A percentile compares a stretch with the other conserved stretches of the same genome.
These are phyloP conservation scores for Bradypodion ventrale DNA, from an alignment of 2,797 vertebrate species.

Conservation along the genomic window DNA sequence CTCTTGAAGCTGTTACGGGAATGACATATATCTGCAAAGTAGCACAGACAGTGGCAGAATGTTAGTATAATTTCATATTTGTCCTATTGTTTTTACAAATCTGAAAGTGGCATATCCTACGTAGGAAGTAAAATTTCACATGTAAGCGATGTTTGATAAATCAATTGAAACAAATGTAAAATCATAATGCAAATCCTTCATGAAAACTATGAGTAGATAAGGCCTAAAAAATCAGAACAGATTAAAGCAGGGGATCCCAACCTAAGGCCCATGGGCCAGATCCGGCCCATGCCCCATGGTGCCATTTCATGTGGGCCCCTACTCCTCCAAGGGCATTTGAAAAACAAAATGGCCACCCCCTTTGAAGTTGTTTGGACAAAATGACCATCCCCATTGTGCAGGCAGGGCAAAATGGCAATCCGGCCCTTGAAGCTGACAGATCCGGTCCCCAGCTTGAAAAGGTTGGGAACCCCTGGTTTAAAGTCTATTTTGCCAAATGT, in stretches of 20 bases:
- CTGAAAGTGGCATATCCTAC: not conserved
- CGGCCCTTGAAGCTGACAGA: too few relatives aligned
- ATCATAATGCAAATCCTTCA: not conserved
- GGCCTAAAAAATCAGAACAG: not conserved
- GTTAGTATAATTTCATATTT: not conserved
- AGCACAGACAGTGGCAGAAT: conserved; percentile 10
- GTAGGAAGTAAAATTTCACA: not conserved
- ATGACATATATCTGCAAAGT: conserved; percentile 79
- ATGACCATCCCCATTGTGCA: too few relatives aligned
- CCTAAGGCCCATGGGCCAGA: too few relatives aligned
- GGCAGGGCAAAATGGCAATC: too few relatives aligned
- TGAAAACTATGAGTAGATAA: not conserved
- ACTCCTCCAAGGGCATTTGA: too few relatives aligned
- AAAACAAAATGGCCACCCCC: too few relatives aligned
- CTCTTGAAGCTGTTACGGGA: conserved; percentile 73
- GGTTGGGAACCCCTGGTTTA: too few relatives aligned
- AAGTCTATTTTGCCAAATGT: not conserved
- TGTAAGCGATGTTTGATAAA: not conserved
- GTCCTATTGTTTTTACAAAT: not conserved
- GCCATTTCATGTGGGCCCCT: too few relatives aligned
- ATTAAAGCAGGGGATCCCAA: too few relatives aligned
- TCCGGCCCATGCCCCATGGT: too few relatives aligned
- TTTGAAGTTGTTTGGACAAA: too few relatives aligned
- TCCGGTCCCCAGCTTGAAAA: too few relatives aligned
- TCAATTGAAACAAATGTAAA: not conserved